These are phyloP conservation scores for Halichondria panicea DNA, from an alignment of 37 sponge, comb jelly and placozoan species.

Conservation along the genomic window DNA sequence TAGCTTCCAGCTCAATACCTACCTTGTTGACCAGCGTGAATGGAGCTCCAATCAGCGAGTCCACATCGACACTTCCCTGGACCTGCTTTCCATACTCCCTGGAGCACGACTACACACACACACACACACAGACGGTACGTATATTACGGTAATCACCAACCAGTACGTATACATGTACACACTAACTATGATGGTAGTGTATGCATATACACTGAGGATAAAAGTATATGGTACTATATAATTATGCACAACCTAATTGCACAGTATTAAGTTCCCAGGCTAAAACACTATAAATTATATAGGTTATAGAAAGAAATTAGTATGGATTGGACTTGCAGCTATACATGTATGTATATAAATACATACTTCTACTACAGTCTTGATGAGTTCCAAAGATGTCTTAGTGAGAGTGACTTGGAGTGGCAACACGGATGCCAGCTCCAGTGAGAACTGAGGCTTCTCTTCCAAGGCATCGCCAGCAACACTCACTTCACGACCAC, in stretches of 20 bases:
- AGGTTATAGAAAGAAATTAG: neutral
- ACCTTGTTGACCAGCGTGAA: constrained; percentile 75
- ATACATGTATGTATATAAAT: neutral
- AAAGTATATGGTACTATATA: too few species aligned
- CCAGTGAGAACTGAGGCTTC: constrained; percentile 35
- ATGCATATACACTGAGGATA: constrained; percentile 21
- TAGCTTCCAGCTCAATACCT: too few species aligned
- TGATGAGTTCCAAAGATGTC: constrained; percentile 58
- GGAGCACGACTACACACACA: too few species aligned
- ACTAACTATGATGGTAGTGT: too few species aligned
- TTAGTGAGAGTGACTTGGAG: constrained; percentile 70
- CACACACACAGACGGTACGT: too few species aligned
- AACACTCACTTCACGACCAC: too few species aligned
- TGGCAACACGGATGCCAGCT: constrained; percentile 39
- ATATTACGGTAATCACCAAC: too few species aligned
- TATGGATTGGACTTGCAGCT: neutral
- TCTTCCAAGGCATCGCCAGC: too few species aligned
- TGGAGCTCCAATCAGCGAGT: constrained; percentile 62
- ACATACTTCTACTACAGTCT: constrained; percentile 53
- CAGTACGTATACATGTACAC: too few species aligned
- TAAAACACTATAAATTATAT: too few species aligned
- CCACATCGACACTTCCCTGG: constrained; percentile 39
- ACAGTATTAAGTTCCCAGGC: too few species aligned
- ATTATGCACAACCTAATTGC: neutral
- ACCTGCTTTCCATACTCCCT: constrained; percentile 70